Conservation (phyloP, 2,888 invertebrate genomes). For the Phorcus lineatus region DNA sequence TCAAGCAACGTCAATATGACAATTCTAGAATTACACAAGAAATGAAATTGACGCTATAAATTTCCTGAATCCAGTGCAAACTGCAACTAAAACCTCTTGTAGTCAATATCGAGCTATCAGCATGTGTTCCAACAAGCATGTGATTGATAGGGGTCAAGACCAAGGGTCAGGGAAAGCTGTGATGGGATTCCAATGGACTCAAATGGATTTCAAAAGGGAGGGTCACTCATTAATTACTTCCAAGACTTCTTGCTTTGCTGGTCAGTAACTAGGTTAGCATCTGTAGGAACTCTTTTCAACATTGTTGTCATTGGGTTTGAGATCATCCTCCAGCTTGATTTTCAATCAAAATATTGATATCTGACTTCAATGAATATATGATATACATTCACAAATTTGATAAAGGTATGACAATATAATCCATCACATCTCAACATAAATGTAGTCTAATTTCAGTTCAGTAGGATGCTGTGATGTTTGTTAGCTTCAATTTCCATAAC, state of each 20-base stretch:
- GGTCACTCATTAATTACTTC: neutral
- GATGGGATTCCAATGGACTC: constrained; percentile 15
- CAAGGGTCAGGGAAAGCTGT: neutral
- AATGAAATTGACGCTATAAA: neutral
- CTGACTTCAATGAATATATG: too few relatives aligned
- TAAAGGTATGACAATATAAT: too few relatives aligned
- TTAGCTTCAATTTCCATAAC: too few relatives aligned
- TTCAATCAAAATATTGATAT: too few relatives aligned
- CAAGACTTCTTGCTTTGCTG: neutral
- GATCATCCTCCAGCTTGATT: too few relatives aligned
- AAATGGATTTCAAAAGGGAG: constrained; percentile 1
- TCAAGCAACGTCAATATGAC: neutral
- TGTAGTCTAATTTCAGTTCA: too few relatives aligned
- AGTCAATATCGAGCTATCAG: neutral
- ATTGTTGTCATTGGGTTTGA: too few relatives aligned
- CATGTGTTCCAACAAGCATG: neutral
- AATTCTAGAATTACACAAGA: neutral
- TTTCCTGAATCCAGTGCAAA: neutral
- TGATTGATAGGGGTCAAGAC: neutral
- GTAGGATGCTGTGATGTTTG: too few relatives aligned
- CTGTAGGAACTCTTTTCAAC: neutral
- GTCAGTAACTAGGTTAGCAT: neutral
- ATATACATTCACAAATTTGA: too few relatives aligned
- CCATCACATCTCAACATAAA: too few relatives aligned
- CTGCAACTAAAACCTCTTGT: neutral